Conservation (phyloP, 2,888 invertebrate species). For the Cerceris rybyensis region DNA sequence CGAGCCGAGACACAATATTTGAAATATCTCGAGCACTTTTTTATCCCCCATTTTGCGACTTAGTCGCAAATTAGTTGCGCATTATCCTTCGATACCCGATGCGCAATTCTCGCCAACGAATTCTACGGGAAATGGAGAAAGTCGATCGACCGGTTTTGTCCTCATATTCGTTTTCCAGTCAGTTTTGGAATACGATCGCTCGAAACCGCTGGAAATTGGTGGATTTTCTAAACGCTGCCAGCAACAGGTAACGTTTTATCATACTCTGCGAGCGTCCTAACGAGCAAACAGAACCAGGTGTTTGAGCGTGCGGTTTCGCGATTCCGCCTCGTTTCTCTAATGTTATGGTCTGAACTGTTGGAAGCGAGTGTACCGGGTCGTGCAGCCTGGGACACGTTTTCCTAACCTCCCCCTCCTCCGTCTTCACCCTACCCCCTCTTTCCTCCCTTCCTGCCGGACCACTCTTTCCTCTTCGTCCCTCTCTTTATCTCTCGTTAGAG, state of each 20-base stretch:
- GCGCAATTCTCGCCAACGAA: not conserved
- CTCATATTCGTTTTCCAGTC: too few relatives aligned
- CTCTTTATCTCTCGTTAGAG: conserved; percentile 50
- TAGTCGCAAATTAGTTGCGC: not conserved
- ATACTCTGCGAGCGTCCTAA: conserved; percentile 7
- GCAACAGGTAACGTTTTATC: conserved; percentile 59
- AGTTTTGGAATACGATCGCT: too few relatives aligned
- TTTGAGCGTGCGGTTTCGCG: conserved; percentile 40
- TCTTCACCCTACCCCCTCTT: conserved; percentile 8
- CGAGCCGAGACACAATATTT: conserved; percentile 49
- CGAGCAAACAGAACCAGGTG: conserved; percentile 55
- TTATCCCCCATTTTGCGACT: not conserved
- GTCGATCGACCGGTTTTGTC: too few relatives aligned
- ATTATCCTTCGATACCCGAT: not conserved
- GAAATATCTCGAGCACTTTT: conserved; percentile 31
- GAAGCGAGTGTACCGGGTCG: conserved; percentile 77
- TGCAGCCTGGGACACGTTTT: conserved; percentile 80
- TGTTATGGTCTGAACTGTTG: conserved; percentile 78
- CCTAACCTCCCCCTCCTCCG: conserved; percentile 64
- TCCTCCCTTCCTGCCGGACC: conserved; percentile 10
- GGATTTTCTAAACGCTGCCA: conserved; percentile 36
- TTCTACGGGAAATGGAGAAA: not conserved
- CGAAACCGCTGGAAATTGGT: too few relatives aligned
- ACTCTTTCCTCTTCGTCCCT: conserved; percentile 48
- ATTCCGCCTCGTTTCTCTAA: conserved; percentile 58